Base-by-base conservation (phyloP, 2,113 vertebrate species). In the Perca flavescens region DNA sequence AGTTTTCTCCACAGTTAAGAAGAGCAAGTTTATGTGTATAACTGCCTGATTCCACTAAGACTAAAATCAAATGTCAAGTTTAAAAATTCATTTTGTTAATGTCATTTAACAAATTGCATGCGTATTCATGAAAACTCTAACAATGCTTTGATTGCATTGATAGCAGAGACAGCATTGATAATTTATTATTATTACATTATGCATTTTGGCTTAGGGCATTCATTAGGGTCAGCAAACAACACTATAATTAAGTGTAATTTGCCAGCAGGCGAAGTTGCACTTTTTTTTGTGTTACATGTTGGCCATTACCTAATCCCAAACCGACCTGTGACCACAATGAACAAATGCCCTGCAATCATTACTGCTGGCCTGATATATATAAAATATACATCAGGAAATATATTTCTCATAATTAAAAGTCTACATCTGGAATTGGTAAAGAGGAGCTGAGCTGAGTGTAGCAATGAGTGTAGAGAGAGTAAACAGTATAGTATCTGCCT, bases 401-500 rank as follows among this genome's bases (percentile, higher is more conserved):
- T 43, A 43, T 43, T 72, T 83, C 28, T 74, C 47, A 70, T 61
- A 64, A 80, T 34, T 66, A 22, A 82, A 79, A 58, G 64, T 36
- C 50, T 31, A 14, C 40, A 61, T 43, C 50, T 87, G 53, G 67
- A 63, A 56, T 69, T 72, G 77, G 79, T 31, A 15, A 49, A 40
- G 69, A 72, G 49, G 63, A 74, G n/a, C 57, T 67, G 80, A 83
- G 69, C 62, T 64, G 67, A 66, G 57, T 16, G 64, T 56, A 67
- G 73, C 19, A 60, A 40, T 9, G 40, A 80, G 64, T 31, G 71
- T 28, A 72, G 68, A 53, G 80, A 80, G 69, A 67, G 76, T 43
- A 82, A 85, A 77, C 65, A 46, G 71, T 82, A 69, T 88, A 83
- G 81, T 88, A 90, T 94, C 90, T 88, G 90, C 80, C 71, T 22